Evolutionary conservation across 2,888 invertebrate species (phyloP), one percentile per base, ranked within the genome.

Genomic region (Linnaemya tessellans): DNA sequence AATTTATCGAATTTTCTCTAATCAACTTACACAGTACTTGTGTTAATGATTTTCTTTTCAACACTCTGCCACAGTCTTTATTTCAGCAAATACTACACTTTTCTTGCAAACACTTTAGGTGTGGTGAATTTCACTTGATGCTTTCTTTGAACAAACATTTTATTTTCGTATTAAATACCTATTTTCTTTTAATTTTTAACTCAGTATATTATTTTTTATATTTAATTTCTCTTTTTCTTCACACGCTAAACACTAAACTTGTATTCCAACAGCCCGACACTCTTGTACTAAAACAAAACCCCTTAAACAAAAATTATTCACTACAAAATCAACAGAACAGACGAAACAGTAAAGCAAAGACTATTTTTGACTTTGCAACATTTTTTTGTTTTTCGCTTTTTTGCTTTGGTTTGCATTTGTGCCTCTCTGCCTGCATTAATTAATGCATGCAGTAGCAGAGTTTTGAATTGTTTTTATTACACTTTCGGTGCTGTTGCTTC

Each of bases 251-350:
- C 25, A 78, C 68, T 13, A 46, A 41, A 51, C 70, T 70, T 58
- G 70, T 70, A 65, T 18, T 22, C 79, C 46, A 65, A 79, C 74
- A 71, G 79, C 64, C 85, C 70, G 82, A 82, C 75, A 67, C 46
- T 82, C 80, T 82, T 49, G 75, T 56, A 85, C 85, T 85, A 75
- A 80, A 78, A 51, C 22, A 20, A 79, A 60, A 67, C 60, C 41
- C 49, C 74, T 60, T 49, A 25, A 62, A 65, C 20, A 67, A 43
- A 81, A 49, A 41, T 62, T 70, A 25, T 75, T 51, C 49, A 62
- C 58, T 60, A 60, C 46, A 8, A 84, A 62, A 75, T 38, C 22
- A 70, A 43, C 41, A 82, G 58, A 64, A 67, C 51, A 54, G 56
- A 56, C 75, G 41, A 43, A 30, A 60, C 22, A 11, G n/a, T 62